Percentiles rank a stretch among this genome's conserved stretches.
Evolutionary conservation across 2,888 invertebrate species (phyloP).

Genomic region (Julus scanicus): DNA sequence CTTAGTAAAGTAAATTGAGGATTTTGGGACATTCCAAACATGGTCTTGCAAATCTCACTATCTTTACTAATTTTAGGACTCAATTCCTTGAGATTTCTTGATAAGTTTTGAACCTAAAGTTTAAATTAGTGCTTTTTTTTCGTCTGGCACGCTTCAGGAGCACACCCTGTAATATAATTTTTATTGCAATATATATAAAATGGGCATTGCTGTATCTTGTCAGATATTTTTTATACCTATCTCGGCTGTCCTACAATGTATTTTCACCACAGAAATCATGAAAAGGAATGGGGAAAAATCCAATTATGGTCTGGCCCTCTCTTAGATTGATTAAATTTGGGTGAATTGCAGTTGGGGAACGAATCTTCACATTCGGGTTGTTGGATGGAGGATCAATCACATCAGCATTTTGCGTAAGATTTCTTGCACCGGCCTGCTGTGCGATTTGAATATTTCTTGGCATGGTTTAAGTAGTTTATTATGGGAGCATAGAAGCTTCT

Average conservation of each 20-base stretch:
- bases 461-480: constrained; percentile 21
- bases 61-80: too few relatives aligned
- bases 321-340: constrained; percentile 33
- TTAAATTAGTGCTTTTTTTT: too few relatives aligned
- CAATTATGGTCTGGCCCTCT: constrained; percentile 22
- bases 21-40: too few relatives aligned
- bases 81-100: too few relatives aligned
- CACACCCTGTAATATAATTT: constrained; percentile 3
- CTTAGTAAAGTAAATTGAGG: too few relatives aligned
- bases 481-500: neutral
- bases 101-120: too few relatives aligned
- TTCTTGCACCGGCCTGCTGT: neutral
- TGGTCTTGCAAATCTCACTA: too few relatives aligned
- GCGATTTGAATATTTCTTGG: constrained; percentile 27
- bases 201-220: constrained; percentile 5
- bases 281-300: neutral
- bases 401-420: neutral
- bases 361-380: constrained; percentile 6
- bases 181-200: neutral
- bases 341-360: constrained; percentile 16
- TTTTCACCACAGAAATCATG: constrained; percentile 28
- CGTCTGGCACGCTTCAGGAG: too few relatives aligned
- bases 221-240: neutral
- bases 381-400: constrained; percentile 15
- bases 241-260: neutral